Conservation (phyloP, 1,140 invertebrate genomes). For the Sipha flava region DNA sequence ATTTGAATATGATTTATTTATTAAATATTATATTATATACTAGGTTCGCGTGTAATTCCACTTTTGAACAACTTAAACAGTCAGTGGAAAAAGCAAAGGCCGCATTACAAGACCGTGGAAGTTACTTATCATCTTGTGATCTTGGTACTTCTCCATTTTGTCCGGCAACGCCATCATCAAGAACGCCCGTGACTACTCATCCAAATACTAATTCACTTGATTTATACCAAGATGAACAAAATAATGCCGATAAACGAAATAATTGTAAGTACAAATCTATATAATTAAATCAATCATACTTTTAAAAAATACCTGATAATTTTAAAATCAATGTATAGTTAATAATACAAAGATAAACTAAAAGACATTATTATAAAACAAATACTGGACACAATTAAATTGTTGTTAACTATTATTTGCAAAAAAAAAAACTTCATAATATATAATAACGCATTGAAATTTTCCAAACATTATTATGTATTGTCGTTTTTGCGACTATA, state of each 20-base stretch:
- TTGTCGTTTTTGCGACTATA: not conserved
- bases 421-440: too few species aligned
- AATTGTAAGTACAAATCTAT: not conserved
- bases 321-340: not conserved
- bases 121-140: constrained; percentile 40
- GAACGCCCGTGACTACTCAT: constrained; percentile 11
- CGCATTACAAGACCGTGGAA: constrained; percentile 52
- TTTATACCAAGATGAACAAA: constrained; percentile 31
- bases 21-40: not conserved
- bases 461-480: not conserved
- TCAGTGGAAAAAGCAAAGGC: constrained; percentile 82
- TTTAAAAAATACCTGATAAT: too few species aligned
- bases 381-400: too few species aligned
- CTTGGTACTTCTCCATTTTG: constrained; percentile 36
- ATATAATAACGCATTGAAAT: not conserved
- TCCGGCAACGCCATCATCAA: not conserved
- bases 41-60: constrained; percentile 55
- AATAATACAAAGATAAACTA: too few species aligned
- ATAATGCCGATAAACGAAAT: constrained; percentile 6
- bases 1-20: too few species aligned
- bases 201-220: constrained; percentile 28
- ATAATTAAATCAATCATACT: too few species aligned
- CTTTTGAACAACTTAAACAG: constrained; percentile 78
- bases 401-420: too few species aligned
- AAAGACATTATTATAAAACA: too few species aligned